These are phyloP conservation scores for Amphipoea oculea DNA, from an alignment of 2,888 invertebrate species.

Conservation along the genomic window DNA sequence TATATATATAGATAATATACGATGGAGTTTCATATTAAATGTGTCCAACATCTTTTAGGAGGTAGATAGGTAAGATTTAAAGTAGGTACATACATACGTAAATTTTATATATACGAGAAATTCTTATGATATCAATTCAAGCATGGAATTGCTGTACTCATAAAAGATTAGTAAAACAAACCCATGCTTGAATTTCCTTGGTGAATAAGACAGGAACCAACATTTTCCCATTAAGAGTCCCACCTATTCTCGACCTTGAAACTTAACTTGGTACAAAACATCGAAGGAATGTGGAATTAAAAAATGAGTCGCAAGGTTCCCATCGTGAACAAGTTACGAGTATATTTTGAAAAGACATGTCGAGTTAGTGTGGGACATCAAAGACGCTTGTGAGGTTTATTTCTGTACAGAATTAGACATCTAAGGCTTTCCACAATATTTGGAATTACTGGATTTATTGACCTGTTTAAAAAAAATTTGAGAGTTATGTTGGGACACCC, in stretches of 20 bases:
- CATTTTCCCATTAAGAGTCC: neutral
- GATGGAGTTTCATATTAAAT: neutral
- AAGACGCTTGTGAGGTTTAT: conserved; percentile 8
- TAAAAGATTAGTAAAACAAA: no score
- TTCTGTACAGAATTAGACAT: conserved; percentile 14
- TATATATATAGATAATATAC: no score
- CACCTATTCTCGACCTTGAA: conserved; percentile 1
- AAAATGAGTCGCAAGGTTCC: neutral
- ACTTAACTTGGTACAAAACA: neutral
- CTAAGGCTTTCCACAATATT: conserved; percentile 15
- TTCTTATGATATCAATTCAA: no score
- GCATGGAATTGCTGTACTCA: no score
- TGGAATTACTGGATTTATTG: neutral
- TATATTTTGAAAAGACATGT: conserved; percentile 23
- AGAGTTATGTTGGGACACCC: neutral
- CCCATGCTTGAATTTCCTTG: neutral
- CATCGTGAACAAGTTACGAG: conserved; percentile 18
- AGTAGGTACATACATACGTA: neutral
- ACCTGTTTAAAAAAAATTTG: neutral
- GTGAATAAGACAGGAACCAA: neutral
- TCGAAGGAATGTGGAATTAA: neutral
- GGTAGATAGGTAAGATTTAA: neutral
- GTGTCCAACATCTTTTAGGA: neutral
- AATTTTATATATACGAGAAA: no score
- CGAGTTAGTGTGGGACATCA: conserved; percentile 10